phyloP scores from a whole-genome alignment of 2,888 invertebrate species.

The Drosophila mimetica region DNA sequence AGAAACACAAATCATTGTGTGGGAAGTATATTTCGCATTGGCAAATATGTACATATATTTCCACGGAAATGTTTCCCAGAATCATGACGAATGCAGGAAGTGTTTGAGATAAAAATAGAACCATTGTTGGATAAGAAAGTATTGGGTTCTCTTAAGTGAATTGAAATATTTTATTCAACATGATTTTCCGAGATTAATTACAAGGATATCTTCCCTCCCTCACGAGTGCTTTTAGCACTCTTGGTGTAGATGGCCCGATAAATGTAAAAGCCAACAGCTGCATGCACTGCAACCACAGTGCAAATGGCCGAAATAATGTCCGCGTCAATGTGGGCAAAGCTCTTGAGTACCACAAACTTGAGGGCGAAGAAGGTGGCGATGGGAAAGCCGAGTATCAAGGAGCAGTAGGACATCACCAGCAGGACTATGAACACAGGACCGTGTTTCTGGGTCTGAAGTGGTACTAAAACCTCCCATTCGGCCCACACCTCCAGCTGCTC shows the following conservation, averaged over 20 bases:
- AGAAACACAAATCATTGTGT: slow-evolving; percentile 16
- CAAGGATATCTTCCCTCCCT: not conserved
- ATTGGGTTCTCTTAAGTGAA: not conserved
- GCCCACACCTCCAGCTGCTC: slow-evolving; percentile 1
- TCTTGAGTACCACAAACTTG: slow-evolving; percentile 41
- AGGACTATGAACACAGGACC: slow-evolving; percentile 20
- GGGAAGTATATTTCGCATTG: slow-evolving; percentile 15
- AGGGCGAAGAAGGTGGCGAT: slow-evolving; percentile 35
- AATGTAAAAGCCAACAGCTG: slow-evolving; percentile 35
- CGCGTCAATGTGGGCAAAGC: slow-evolving; percentile 17
- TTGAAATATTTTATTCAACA: not conserved
- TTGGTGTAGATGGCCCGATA: slow-evolving; percentile 26
- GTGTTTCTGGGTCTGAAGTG: not conserved
- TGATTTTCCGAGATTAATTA: not conserved
- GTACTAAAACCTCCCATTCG: slow-evolving; percentile 15
- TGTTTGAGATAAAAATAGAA: slow-evolving; percentile 6
- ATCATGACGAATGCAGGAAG: slow-evolving; percentile 9
- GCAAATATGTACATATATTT: slow-evolving; percentile 21
- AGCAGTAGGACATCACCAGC: slow-evolving; percentile 28
- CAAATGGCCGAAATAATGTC: slow-evolving; percentile 41
- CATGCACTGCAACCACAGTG: slow-evolving; percentile 33
- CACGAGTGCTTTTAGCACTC: not conserved
- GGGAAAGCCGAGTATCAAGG: slow-evolving; percentile 30
- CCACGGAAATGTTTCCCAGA: not conserved
- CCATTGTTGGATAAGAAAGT: not conserved